Conservation (phyloP, 1,140 invertebrate genomes). For the Streblospio benedicti region DNA sequence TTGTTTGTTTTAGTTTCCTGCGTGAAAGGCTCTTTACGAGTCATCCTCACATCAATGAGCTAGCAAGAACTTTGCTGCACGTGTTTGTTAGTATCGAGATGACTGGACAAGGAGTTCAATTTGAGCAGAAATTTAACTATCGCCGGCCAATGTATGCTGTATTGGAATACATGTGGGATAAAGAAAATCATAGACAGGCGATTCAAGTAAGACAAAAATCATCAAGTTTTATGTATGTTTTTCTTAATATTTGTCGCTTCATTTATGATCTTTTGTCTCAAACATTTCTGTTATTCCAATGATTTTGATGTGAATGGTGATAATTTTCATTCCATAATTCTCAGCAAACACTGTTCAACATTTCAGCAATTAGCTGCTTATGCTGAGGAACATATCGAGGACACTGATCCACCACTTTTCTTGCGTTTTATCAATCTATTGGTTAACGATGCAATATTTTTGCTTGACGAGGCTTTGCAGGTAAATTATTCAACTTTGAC, state of each 20-base stretch:
- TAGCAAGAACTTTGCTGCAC: conserved; percentile 67
- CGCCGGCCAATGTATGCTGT: conserved; percentile 87
- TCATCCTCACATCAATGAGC: conserved; percentile 63
- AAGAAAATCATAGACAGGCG: conserved; percentile 49
- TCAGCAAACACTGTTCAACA: no score
- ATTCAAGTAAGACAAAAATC: conserved; percentile 56
- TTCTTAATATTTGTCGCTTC: no score
- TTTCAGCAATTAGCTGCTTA: conserved; percentile 63
- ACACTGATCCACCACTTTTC: conserved; percentile 79
- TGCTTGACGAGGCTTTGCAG: conserved; percentile 77
- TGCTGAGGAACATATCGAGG: conserved; percentile 82
- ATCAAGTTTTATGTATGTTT: no score
- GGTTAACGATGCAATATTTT: conserved; percentile 91
- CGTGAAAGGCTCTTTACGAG: conserved; percentile 67
- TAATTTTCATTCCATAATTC: no score
- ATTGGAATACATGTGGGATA: conserved; percentile 84
- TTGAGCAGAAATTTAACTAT: conserved; percentile 97
- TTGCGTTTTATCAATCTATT: conserved; percentile 86
- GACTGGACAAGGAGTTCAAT: conserved; percentile 88
- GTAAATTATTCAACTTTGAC: conserved; percentile 22
- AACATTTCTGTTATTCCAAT: no score
- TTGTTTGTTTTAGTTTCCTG: conserved; percentile 52
- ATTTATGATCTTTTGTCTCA: no score
- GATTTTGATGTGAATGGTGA: no score
- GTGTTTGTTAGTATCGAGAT: conserved; percentile 96